Evolutionary conservation across 2,888 invertebrate species (phyloP), one percentile per base, ranked within the genome.

Genomic region (Periphyllus acericola): DNA sequence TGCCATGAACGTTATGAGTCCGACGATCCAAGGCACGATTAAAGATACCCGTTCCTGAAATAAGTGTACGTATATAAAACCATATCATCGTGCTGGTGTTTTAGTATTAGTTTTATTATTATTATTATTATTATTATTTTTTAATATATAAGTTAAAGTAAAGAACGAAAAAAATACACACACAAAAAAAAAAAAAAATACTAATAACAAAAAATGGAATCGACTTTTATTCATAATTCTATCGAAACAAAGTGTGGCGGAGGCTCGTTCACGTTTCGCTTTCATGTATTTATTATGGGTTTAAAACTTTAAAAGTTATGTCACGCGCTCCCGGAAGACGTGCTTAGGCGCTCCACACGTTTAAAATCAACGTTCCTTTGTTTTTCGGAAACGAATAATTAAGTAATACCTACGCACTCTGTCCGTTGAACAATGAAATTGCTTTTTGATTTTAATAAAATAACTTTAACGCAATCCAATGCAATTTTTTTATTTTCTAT

Each of bases 1-100:
- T 80, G 96, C 95, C 94, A 95, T 95, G 92, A 95, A 95, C 25
- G 95, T 95, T 92, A 96, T 95, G 91, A 95, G 95, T 90, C 95
- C 95, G 90, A 96, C 94, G 90, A 95, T 94, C 95, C 95, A 96
- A 89, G 95, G 95, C 90, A 95, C 95, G 90, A 96, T 93, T 90
- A 95, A 93, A 74, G 95, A 94, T 87, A 94, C 93, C 91, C 95
- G 95, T 93, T 96, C 96, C 96, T 96, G 93, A 6, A 93, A 93
- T 29, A 66, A 60, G 25, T 52, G 75, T 32, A 14, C 68, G 68
- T 34, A 36, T 34, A 74, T 60, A 60, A 60, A 60, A 46, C 46
- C 2, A 14, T 6, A 25, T 60, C 25, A 52, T 52, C 5, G 25
- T 36, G 17, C 36, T 40, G 14, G 46, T 11, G 14, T 46, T 11